phyloP scores from a whole-genome alignment of 1,140 invertebrate species.

The Calephelis nemesis region DNA sequence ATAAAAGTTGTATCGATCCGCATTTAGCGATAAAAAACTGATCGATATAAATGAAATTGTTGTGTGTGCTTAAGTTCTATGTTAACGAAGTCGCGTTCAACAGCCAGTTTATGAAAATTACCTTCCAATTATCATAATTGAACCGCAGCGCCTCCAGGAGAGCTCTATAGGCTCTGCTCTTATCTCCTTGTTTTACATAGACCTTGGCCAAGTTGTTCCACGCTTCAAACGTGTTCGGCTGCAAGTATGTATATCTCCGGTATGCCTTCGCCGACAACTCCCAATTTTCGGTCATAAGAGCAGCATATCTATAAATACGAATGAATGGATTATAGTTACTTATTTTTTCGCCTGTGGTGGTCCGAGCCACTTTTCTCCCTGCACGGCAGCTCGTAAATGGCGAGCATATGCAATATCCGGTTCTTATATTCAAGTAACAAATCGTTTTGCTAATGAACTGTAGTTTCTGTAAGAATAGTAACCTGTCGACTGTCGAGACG shows the following conservation, averaged over 20 bases:
- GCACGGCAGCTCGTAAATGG: no score
- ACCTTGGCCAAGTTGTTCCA: constrained; percentile 99
- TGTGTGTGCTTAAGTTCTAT: no score
- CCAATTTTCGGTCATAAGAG: constrained; percentile 81
- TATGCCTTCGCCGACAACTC: constrained; percentile 91
- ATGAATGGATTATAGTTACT: neutral
- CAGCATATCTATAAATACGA: neutral
- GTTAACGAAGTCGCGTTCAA: no score
- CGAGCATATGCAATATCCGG: no score
- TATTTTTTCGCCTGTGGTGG: neutral
- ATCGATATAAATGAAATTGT: no score
- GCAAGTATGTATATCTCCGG: constrained; percentile 90
- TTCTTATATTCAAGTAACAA: no score
- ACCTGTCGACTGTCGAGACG: no score
- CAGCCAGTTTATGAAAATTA: constrained; percentile 27
- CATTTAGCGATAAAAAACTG: no score
- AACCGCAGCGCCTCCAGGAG: constrained; percentile 94
- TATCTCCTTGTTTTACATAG: constrained; percentile 93
- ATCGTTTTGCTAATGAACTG: no score
- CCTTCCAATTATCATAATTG: constrained; percentile 97
- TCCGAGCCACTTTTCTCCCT: no score
- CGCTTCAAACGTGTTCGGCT: constrained; percentile 94
- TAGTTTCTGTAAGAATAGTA: no score
- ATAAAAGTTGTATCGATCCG: no score
- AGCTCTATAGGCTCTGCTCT: constrained; percentile 89